A percentile compares a stretch with the other conserved stretches of the same genome.
Conservation (phyloP, 2,113 vertebrate genomes). For the Tychaedon coryphoeus region DNA sequence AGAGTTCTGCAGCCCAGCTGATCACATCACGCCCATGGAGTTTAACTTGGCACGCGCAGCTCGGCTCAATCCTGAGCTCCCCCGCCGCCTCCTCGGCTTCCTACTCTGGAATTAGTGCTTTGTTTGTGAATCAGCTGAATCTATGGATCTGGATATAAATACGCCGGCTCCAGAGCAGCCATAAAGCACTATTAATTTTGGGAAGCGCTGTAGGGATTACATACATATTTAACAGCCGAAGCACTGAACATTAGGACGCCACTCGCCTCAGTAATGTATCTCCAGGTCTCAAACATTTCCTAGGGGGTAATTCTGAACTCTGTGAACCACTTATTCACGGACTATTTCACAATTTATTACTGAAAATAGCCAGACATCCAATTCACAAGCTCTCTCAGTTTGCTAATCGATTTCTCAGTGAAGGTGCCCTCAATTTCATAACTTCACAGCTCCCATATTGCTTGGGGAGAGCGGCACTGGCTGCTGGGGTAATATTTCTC, state of each 20-base stretch:
- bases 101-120: conserved; percentile 69
- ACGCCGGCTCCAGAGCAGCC: conserved; percentile 68
- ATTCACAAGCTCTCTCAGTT: conserved; percentile 83
- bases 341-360: conserved; percentile 85
- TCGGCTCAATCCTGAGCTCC: background rate
- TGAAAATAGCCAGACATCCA: conserved; percentile 83
- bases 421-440: conserved; percentile 87
- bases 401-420: conserved; percentile 85
- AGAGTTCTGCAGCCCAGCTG: background rate
- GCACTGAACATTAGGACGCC: conserved; percentile 69
- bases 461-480: conserved; percentile 68
- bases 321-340: conserved; percentile 80
- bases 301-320: conserved; percentile 82
- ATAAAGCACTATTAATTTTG: conserved; percentile 78
- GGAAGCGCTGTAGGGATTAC: conserved; percentile 75
- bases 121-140: conserved; percentile 66
- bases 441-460: conserved; percentile 75
- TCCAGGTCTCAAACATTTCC: conserved; percentile 76
- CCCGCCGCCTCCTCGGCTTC: background rate
- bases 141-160: conserved; percentile 67
- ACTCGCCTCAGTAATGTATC: conserved; percentile 73
- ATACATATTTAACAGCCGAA: conserved; percentile 78
- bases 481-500: conserved; percentile 79
- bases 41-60: background rate
- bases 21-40: accelerated